Evolutionary conservation across 2,113 vertebrate genomes (phyloP), one percentile per base, ranked within the genome.

Genomic region (Saccopteryx leptura): DNA sequence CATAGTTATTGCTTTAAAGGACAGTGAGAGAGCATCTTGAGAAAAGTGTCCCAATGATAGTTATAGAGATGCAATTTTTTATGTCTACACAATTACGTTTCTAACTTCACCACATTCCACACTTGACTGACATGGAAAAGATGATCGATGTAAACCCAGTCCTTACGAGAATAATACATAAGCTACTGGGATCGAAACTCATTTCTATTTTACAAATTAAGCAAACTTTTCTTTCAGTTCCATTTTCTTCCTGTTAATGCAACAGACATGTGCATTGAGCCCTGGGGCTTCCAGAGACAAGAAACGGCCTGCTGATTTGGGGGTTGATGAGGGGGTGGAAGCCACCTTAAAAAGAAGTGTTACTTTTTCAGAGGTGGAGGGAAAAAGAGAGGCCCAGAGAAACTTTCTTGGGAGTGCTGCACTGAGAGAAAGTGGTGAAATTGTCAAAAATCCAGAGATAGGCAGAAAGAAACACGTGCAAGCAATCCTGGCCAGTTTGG

Each of bases 161-260:
- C 91, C 92, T 98, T 94, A 89, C 19, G 95, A 97, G 98, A 98
- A 97, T 93, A 98, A 97, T 95, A 96, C 74, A 94, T 93, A 97
- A 96, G 94, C 90, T 68, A 92, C 94, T 46, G 93, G 71, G 95
- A 98, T 98, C 8, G 14, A 98, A 98, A 97, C 95, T 95, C 10
- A 98, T 98, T 98, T 98, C 98, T 93, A 97, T 97, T 97, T 98
- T 97, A 98, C 97, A 98, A 98, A 98, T 98, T 96, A 98, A 95
- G 79, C 93, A 97, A 95, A 97, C 94, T 98, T 95, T 95, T 97
- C 97, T 88, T 91, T 88, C 74, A 90, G 96, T 96, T 96, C 95
- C 56, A 96, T 97, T 98, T 97, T 87, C 48, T 95, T 93, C 91
- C 88, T 68, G 88, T 95, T 96, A 83, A 96, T 68, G 21, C 63